Base-by-base conservation (phyloP, 2,113 vertebrate species). In the Muntiacus reevesi region DNA sequence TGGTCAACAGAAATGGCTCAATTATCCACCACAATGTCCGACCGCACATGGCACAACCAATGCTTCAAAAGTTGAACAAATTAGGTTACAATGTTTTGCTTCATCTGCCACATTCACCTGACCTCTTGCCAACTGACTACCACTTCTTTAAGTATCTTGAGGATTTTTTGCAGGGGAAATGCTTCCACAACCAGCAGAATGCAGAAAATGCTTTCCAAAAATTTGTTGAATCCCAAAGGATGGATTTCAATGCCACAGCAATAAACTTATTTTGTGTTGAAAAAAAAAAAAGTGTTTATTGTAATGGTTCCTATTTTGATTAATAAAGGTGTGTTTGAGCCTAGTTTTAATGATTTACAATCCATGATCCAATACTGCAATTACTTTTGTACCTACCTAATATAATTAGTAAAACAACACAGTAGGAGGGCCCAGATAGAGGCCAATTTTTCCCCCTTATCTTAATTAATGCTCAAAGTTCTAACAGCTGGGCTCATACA, bases 401-500 rank as follows among this genome's bases (percentile, higher is more conserved):
- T 81, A 81, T 91, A 97, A 91, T 82, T 95, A 43, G 11, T 52
- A 47, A 94, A 87, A 94, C 30, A 90, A 83, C 43, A 97, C 45
- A 88, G 60, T 15, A 94, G 45, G 16, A 62, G 4, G 62, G 15
- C 3, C 25, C 27, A 13, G 10, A 55, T 27, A 94, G 50, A 96
- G 83, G 40, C 6, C 19, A 50, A 12, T 79, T 45, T 91, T 86
- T 54, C 13, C 12, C 16, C 6, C 54, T 94, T 94, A 90, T 90
- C 84, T 90, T 84, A 92, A 97, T 95, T 92, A 13, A 92, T 23
- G 47, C 16, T 88, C 55, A 54, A 54, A 84, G 11, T 92, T 92
- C 54, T 97, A 98, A 90, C 50, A 92, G 76, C 85, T 92, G 88
- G 27, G 13, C 85, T 96, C 30, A 78, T 52, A 94, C 47, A 94